Evolutionary conservation across 1,140 invertebrate genomes (phyloP), one percentile per base, ranked within the genome.

Genomic region (Tetranychus urticae): DNA sequence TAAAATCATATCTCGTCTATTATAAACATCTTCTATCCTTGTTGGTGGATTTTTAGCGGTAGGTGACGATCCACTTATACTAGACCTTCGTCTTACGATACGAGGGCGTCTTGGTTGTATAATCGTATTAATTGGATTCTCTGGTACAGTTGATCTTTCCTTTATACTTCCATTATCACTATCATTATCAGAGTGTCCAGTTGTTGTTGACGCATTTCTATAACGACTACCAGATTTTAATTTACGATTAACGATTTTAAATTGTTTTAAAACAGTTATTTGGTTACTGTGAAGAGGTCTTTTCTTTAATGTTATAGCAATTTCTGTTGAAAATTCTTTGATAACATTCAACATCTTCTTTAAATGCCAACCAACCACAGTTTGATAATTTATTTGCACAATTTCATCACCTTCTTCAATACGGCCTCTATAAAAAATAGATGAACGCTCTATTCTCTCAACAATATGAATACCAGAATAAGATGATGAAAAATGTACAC

Each of bases 371-470:
- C 85, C 86, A 64, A 88, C 85, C 23, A 89, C 85, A n/a, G 85
- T 89, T 71, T 89, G 85, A 71, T 88, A 86, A 73, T 89, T 88
- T 12, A 87, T 83, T 76, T 88, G 87, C 33, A 92, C 83, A 62
- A 94, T 85, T 76, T 93, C 88, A 74, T 93, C 88, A 2, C 88
- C 88, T 68, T 85, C 83, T 73, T 88, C 86, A 69, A 92, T 85
- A 75, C 88, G 88, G 1, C 84, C 85, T 69, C 84, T 86, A 42
- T 83, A 79, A 74, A 90, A 68, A 23, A 73, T 71, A 45, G 70
- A 71, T 69, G 73, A 61, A 50, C 66, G 83, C 71, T 88, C 87
- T 34, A 90, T 82, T 67, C 85, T 84, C 14, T 83, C 83, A 62
- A 94, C 81, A 69, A 85, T 81, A 75, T 89, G 87, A 50, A 86